These are phyloP conservation scores for Tenebrosternarchus preto DNA, from an alignment of 2,113 vertebrate species.

Conservation along the genomic window DNA sequence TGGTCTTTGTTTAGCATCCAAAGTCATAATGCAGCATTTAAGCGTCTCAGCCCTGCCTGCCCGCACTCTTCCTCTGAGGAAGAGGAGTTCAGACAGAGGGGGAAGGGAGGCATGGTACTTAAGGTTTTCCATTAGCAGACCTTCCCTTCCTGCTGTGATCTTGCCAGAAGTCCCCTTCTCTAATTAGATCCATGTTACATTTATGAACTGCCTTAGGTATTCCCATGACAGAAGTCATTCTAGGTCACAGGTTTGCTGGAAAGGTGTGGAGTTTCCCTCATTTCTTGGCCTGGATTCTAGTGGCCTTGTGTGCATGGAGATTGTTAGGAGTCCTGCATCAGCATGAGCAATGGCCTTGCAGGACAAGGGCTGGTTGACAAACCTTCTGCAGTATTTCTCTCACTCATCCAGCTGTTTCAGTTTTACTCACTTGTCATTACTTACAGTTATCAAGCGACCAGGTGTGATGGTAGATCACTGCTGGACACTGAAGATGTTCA, in stretches of 20 bases:
- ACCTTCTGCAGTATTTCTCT: no score
- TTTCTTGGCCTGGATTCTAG: constrained; percentile 22
- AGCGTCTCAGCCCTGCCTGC: neutral
- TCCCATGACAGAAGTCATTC: constrained; percentile 58
- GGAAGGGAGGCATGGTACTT: neutral
- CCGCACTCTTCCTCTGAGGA: neutral
- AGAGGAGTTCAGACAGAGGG: neutral
- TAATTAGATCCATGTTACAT: constrained; percentile 36
- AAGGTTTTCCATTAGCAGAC: constrained; percentile 4
- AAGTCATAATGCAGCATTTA: constrained; percentile 31
- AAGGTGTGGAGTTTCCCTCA: constrained; percentile 43
- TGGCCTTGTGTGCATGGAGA: no score
- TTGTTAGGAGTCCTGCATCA: no score
- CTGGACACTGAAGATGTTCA: no score
- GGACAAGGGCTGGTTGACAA: no score
- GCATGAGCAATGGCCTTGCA: no score
- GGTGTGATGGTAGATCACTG: no score
- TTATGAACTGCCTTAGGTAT: constrained; percentile 65
- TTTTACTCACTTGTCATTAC: no score
- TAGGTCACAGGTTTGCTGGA: neutral
- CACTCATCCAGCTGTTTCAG: no score
- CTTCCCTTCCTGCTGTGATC: neutral
- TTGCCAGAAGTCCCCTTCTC: constrained; percentile 10
- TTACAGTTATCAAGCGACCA: no score
- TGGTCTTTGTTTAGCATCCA: constrained; percentile 65